Conservation (phyloP, 2,888 invertebrate species). For the Tanypteryx hageni region DNA sequence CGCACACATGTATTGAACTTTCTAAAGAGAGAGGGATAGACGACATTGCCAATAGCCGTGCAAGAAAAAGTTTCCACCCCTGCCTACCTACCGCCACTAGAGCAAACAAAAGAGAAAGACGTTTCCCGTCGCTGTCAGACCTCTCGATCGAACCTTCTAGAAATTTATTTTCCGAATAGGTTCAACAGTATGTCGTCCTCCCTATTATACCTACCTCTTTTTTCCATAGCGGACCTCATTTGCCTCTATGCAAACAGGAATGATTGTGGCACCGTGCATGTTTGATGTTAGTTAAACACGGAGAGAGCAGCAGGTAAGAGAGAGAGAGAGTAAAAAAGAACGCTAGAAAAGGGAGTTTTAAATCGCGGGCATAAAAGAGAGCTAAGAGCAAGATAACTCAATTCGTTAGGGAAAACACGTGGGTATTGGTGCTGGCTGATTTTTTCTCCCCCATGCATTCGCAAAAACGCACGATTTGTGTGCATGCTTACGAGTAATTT, state of each 20-base stretch:
- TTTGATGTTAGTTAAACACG: conserved; percentile 21
- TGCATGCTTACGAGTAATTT: neutral
- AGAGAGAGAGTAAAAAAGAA: neutral
- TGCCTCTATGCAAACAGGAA: neutral
- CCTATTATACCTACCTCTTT: neutral
- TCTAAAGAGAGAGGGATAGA: too few species aligned
- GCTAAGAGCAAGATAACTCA: neutral
- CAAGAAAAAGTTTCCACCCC: neutral
- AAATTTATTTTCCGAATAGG: conserved; percentile 8
- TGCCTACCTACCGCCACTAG: neutral
- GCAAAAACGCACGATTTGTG: neutral
- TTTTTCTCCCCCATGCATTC: neutral
- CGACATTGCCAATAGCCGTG: neutral
- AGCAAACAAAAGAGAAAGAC: neutral
- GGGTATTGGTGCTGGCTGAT: neutral
- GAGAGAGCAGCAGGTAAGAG: too few species aligned
- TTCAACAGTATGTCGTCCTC: neutral
- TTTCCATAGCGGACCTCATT: conserved; percentile 12
- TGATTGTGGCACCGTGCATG: neutral
- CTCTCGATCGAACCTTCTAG: conserved; percentile 1
- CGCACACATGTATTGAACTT: too few species aligned
- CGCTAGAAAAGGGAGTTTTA: neutral
- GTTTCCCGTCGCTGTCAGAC: neutral
- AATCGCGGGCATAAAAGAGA: neutral
- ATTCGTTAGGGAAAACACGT: conserved; percentile 17